These are phyloP conservation scores for Ricordea florida DNA, from an alignment of 92 coral and sea anemone genomes.

Conservation along the genomic window DNA sequence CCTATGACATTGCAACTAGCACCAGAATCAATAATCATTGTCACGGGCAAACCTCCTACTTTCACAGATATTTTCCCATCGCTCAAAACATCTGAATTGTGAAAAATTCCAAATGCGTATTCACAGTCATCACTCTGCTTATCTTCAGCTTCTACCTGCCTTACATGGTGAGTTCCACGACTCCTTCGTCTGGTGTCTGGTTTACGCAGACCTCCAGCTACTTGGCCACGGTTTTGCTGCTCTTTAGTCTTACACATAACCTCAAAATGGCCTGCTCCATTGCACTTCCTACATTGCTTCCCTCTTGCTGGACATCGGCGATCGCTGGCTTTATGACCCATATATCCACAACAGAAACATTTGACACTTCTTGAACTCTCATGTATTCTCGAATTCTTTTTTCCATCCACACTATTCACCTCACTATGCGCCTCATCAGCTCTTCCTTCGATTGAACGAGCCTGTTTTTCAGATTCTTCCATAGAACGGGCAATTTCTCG, in stretches of 20 bases:
- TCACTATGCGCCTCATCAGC: too few relatives aligned
- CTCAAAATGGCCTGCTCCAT: conserved; percentile 6
- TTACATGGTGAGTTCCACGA: not conserved
- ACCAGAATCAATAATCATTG: conserved; percentile 60
- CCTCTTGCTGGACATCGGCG: too few relatives aligned
- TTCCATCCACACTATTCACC: too few relatives aligned
- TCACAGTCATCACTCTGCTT: not conserved
- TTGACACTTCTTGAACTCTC: too few relatives aligned
- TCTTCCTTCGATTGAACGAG: too few relatives aligned
- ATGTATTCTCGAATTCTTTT: too few relatives aligned
- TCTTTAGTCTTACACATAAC: conserved; percentile 12
- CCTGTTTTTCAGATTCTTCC: too few relatives aligned
- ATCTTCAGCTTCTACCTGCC: not conserved
- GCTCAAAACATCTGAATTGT: not conserved
- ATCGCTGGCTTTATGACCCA: too few relatives aligned
- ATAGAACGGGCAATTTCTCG: too few relatives aligned
- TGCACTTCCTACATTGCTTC: too few relatives aligned
- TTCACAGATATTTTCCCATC: conserved; percentile 4
- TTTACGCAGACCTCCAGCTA: not conserved
- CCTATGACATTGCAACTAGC: conserved; percentile 64
- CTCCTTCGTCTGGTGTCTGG: not conserved
- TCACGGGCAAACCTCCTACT: conserved; percentile 36
- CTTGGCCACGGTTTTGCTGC: not conserved
- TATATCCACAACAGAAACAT: too few relatives aligned
- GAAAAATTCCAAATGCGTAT: conserved; percentile 48